phyloP scores from a whole-genome alignment of 2,113 vertebrate species.

The Phylloscopus trochiloides region DNA sequence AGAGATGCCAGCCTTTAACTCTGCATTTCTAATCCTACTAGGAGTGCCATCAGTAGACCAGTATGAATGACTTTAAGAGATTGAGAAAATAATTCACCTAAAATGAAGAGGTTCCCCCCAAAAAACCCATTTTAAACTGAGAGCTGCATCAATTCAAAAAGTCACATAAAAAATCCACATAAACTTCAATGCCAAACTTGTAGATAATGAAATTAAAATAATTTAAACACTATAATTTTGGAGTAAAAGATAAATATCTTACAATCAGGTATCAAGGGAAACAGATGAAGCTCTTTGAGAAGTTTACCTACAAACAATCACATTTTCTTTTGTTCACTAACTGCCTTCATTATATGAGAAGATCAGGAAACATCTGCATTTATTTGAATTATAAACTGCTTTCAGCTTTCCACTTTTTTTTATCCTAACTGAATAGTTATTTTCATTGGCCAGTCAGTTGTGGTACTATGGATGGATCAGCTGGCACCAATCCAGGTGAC shows the following conservation, averaged over 20 bases:
- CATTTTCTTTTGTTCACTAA: neutral
- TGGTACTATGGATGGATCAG: neutral
- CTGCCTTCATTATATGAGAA: neutral
- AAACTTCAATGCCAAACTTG: neutral
- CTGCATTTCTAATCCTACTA: neutral
- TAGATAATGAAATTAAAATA: neutral
- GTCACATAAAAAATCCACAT: neutral
- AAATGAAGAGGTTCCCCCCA: neutral
- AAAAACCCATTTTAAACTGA: neutral
- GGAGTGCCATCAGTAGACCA: neutral
- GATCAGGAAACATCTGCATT: neutral
- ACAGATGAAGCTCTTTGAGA: neutral
- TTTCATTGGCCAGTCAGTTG: neutral
- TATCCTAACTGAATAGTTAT: neutral
- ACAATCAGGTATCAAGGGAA: neutral
- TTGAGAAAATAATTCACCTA: neutral
- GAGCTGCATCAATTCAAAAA: neutral
- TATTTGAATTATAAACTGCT: slow-evolving; percentile 3
- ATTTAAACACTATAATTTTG: neutral
- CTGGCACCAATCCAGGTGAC: neutral
- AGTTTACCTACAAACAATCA: neutral
- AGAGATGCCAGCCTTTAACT: neutral
- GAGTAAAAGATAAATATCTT: neutral
- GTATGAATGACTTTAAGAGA: neutral
- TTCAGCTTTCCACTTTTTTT: slow-evolving; percentile 13